Percentiles rank a stretch among this genome's conserved stretches.
Conservation (phyloP, 1,140 invertebrate genomes). For the Brachionus angularis region DNA sequence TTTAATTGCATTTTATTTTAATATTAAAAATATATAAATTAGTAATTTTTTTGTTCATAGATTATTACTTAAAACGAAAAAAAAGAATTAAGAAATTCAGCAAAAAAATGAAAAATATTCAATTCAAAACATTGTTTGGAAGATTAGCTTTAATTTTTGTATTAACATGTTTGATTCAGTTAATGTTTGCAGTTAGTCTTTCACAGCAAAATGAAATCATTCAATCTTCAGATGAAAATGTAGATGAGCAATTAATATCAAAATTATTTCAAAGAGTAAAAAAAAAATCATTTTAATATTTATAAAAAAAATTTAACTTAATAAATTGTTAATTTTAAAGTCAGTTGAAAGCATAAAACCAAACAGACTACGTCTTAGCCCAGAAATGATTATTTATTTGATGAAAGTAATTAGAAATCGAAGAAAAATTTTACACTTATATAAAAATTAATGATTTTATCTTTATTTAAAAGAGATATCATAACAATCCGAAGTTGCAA, state of each 20-base stretch:
- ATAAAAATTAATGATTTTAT: background rate
- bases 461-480: constrained; percentile 4
- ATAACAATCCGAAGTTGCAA: constrained; percentile 5
- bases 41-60: no score
- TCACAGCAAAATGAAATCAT: background rate
- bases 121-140: background rate
- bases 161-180: background rate
- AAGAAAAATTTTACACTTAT: no score
- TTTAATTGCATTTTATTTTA: no score
- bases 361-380: no score
- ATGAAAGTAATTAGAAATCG: no score
- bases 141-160: background rate
- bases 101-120: background rate
- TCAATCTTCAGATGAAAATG: background rate
- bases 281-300: background rate
- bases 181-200: constrained; percentile 21
- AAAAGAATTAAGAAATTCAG: background rate
- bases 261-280: constrained; percentile 5
- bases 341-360: constrained; percentile 3
- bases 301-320: background rate
- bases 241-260: background rate
- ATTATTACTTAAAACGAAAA: background rate
- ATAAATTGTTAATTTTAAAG: constrained; percentile 2
- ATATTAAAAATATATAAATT: no score
- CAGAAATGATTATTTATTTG: no score